Evolutionary conservation across 2,888 invertebrate species (phyloP), one percentile per base, ranked within the genome.

Genomic region (Notodonta dromedarius): DNA sequence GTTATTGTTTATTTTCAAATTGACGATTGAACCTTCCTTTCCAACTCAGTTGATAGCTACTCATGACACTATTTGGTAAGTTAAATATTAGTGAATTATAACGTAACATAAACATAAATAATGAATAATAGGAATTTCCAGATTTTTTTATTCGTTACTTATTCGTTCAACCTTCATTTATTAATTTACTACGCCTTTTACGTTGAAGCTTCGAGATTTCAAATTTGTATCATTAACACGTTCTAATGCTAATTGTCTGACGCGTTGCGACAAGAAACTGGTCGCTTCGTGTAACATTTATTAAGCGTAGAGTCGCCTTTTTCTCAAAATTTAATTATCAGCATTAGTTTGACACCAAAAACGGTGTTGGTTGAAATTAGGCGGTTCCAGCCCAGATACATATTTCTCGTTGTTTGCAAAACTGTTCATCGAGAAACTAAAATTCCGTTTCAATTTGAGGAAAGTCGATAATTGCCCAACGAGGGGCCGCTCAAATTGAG

Each of bases 281-380:
- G 78, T 76, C 78, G 79, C 76, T 83, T 87, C 93, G 89, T 92
- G 91, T 89, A 86, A 86, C 85, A 88, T 88, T 88, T 92, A 91
- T 92, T 90, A 89, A 84, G 81, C 78, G 81, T 78, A 78, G 80
- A 79, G 83, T 79, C 81, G 80, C 75, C 83, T 87, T 88, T 86
- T 89, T 86, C 83, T 85, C 87, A 86, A 90, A 90, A 88, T 91
- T 91, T 91, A 91, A 92, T 93, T 93, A 93, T 90, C 91, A 70
- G 77, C 85, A 87, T 90, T 88, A 88, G 85, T 75, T 75, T 85
- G 91, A 89, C 91, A 90, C 89, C 85, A 78, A 90, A 88, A 86
- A 78, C 75, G 82, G 81, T 67, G 68, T 67, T 73, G 77, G 77
- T 75, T 78, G 80, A 85, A 86, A 86, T 85, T 80, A 85, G 80